These are phyloP conservation scores for Apamea monoglypha DNA, from an alignment of 2,888 invertebrate genomes.

Conservation along the genomic window DNA sequence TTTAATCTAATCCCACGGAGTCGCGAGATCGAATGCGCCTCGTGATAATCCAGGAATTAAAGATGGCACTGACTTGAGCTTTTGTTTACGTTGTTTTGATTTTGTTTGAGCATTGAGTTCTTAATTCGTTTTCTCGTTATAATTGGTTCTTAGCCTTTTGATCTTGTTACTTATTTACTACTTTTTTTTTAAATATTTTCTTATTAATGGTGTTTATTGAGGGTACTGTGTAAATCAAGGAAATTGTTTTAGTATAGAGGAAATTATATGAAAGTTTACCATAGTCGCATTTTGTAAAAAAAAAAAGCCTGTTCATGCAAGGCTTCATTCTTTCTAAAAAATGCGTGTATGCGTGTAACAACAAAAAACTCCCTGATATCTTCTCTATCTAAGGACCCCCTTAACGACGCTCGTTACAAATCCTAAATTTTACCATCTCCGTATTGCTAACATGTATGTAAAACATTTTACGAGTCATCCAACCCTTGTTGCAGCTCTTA, in stretches of 20 bases:
- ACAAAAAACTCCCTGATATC: neutral
- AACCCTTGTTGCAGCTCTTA: constrained; percentile 36
- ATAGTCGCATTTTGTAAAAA: neutral
- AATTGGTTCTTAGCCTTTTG: neutral
- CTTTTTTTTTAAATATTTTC: neutral
- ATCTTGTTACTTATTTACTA: neutral
- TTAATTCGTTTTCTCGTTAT: constrained; percentile 1
- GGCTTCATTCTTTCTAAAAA: neutral
- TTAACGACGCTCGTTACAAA: constrained; percentile 3
- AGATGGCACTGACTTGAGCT: constrained; percentile 36
- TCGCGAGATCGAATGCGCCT: constrained; percentile 49
- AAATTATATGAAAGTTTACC: neutral
- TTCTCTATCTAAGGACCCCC: neutral
- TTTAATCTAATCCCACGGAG: constrained; percentile 58
- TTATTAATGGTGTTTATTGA: too few species aligned
- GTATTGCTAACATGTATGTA: constrained; percentile 21
- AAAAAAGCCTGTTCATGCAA: neutral
- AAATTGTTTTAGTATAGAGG: neutral
- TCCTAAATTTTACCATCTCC: constrained; percentile 6
- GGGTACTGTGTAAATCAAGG: neutral
- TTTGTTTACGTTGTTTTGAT: constrained; percentile 50
- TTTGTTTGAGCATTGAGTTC: constrained; percentile 13
- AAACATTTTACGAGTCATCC: constrained; percentile 28
- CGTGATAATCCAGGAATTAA: constrained; percentile 60
- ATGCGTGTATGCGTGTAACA: neutral